A percentile compares a stretch with the other conserved stretches of the same genome.
Evolutionary conservation across 1,140 invertebrate genomes (phyloP).

Genomic region (Harpegnathos saltator): DNA sequence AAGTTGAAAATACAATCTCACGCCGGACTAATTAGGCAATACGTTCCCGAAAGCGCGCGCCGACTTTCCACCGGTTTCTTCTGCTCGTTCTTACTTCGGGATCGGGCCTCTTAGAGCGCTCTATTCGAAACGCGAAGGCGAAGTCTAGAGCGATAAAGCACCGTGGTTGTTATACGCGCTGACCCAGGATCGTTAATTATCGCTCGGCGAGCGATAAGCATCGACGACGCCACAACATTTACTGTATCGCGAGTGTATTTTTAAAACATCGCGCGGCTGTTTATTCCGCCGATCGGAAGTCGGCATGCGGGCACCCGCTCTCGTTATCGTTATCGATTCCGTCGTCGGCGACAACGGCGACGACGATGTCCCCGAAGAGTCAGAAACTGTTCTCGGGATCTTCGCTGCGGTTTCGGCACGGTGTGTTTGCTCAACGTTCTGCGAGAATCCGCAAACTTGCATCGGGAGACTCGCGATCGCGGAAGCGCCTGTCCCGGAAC

Average conservation of each 20-base stretch:
- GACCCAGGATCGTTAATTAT: constrained; percentile 64
- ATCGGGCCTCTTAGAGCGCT: not conserved
- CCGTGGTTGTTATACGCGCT: constrained; percentile 43
- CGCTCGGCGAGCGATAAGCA: constrained; percentile 55
- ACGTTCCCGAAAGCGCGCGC: not conserved
- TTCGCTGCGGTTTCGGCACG: not conserved
- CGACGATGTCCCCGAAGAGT: not conserved
- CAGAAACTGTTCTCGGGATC: not conserved
- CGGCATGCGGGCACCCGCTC: constrained; percentile 50
- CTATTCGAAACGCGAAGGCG: constrained; percentile 17
- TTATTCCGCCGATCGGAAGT: constrained; percentile 58
- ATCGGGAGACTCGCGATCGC: not conserved
- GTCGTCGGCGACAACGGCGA: constrained; percentile 5
- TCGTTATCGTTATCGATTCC: constrained; percentile 50
- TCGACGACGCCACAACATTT: constrained; percentile 46
- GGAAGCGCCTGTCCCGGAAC: not conserved
- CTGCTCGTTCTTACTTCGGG: constrained; percentile 5
- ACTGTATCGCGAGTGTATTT: constrained; percentile 47
- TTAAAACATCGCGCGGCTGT: constrained; percentile 45
- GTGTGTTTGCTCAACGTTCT: no score
- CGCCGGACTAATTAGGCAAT: not conserved
- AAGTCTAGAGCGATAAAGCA: constrained; percentile 55
- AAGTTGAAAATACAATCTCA: constrained; percentile 3
- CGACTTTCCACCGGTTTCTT: not conserved
- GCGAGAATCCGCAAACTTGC: not conserved